Conservation (phyloP, 2,797 vertebrate genomes). For the Gambusia yucatana region DNA sequence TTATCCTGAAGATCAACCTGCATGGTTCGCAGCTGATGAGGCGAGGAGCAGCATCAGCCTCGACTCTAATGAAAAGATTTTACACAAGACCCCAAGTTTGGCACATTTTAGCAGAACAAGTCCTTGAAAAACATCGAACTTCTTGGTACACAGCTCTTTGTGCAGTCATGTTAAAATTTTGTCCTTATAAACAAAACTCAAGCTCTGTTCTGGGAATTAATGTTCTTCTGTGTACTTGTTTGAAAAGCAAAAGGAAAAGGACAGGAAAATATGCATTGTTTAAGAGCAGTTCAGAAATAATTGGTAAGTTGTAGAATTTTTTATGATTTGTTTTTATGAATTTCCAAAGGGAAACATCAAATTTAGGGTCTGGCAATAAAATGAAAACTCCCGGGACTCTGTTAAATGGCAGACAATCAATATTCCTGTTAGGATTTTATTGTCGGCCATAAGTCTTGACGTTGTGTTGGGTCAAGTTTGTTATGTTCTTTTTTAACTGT, state of each 20-base stretch:
- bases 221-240: constrained; percentile 43
- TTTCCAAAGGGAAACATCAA: constrained; percentile 57
- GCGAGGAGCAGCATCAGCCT: constrained; percentile 50
- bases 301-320: constrained; percentile 42
- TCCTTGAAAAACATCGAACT: constrained; percentile 55
- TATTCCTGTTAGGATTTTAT: constrained; percentile 26
- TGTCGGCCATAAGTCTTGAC: constrained; percentile 18
- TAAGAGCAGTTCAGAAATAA: constrained; percentile 50
- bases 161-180: constrained; percentile 69
- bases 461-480: neutral
- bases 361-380: constrained; percentile 42
- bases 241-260: neutral
- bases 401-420: constrained; percentile 24
- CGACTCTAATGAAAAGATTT: constrained; percentile 72
- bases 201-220: constrained; percentile 46
- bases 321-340: constrained; percentile 62
- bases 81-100: constrained; percentile 55
- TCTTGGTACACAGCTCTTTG: constrained; percentile 51
- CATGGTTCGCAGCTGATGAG: constrained; percentile 50
- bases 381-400: constrained; percentile 44
- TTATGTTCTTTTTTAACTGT: constrained; percentile 3
- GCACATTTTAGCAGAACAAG: constrained; percentile 59
- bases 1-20: constrained; percentile 70
- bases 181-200: constrained; percentile 59
- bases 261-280: constrained; percentile 21